These are phyloP conservation scores for Lordiphosa andalusiaca DNA, from an alignment of 2,888 invertebrate species.

Conservation along the genomic window DNA sequence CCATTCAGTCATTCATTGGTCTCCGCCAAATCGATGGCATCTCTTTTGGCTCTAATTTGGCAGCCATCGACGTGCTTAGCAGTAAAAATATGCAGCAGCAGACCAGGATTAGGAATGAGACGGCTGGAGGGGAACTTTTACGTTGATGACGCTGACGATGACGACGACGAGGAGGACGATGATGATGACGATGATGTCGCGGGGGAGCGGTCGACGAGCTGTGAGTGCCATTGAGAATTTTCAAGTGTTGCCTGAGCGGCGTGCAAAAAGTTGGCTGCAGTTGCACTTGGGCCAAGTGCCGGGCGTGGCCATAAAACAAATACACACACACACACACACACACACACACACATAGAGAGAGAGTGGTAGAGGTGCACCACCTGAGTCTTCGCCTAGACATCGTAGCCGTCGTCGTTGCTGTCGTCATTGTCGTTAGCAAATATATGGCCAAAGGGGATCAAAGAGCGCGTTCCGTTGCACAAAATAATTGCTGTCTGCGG, in stretches of 20 bases:
- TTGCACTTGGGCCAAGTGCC: slow-evolving; percentile 71
- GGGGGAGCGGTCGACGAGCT: slow-evolving; percentile 10
- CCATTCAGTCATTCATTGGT: slow-evolving; percentile 10
- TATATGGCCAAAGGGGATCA: slow-evolving; percentile 71
- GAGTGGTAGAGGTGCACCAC: slow-evolving; percentile 4
- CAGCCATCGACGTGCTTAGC: slow-evolving; percentile 66
- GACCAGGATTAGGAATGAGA: slow-evolving; percentile 50
- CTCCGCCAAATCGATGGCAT: slow-evolving; percentile 46
- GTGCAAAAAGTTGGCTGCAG: slow-evolving; percentile 69
- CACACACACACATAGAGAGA: slow-evolving; percentile 14
- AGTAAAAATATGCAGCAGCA: slow-evolving; percentile 46
- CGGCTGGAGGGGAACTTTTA: neutral
- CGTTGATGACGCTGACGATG: no score
- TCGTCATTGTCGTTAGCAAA: slow-evolving; percentile 68
- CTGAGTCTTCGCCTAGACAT: slow-evolving; percentile 52
- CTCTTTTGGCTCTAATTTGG: slow-evolving; percentile 63
- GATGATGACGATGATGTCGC: neutral
- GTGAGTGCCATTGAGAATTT: slow-evolving; percentile 70
- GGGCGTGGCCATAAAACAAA: slow-evolving; percentile 70
- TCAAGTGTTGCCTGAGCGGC: slow-evolving; percentile 59
- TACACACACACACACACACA: slow-evolving; percentile 33
- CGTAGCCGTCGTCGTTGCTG: slow-evolving; percentile 21
- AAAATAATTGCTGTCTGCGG: slow-evolving; percentile 58
- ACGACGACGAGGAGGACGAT: neutral
- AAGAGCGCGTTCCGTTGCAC: slow-evolving; percentile 50